These are phyloP conservation scores for Cyprinella venusta DNA, from an alignment of 2,797 vertebrate species.

Conservation along the genomic window DNA sequence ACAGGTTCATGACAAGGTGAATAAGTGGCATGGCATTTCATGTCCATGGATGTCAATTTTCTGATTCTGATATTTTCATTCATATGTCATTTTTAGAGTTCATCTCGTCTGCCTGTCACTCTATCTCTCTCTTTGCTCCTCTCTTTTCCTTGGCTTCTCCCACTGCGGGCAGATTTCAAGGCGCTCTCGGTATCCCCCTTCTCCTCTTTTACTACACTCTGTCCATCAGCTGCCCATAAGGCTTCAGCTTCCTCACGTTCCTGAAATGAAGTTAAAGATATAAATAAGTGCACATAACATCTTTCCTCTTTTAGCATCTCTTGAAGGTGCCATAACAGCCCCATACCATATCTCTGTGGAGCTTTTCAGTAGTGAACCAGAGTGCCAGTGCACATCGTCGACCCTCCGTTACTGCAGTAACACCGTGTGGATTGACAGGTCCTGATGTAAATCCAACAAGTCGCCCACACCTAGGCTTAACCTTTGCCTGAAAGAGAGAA, in stretches of 20 bases:
- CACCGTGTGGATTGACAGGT: slow-evolving; percentile 91
- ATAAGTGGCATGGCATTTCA: neutral
- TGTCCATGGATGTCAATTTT: slow-evolving; percentile 13
- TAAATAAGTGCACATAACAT: neutral
- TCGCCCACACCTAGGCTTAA: slow-evolving; percentile 89
- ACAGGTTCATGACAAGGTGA: slow-evolving; percentile 12
- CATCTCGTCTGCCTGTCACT: slow-evolving; percentile 74
- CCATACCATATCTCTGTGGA: slow-evolving; percentile 92
- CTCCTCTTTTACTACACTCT: slow-evolving; percentile 66
- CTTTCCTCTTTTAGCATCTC: neutral
- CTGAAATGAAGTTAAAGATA: slow-evolving; percentile 67
- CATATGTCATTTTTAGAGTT: slow-evolving; percentile 70
- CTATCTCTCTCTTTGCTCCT: slow-evolving; percentile 68
- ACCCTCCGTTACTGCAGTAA: slow-evolving; percentile 86
- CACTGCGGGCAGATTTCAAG: slow-evolving; percentile 62
- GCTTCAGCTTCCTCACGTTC: slow-evolving; percentile 86
- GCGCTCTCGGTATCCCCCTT: slow-evolving; percentile 57
- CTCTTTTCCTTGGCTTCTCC: slow-evolving; percentile 74
- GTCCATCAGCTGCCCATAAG: slow-evolving; percentile 71
- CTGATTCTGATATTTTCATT: slow-evolving; percentile 37
- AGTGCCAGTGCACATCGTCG: slow-evolving; percentile 88
- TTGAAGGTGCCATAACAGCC: neutral
- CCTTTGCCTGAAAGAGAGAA: slow-evolving; percentile 78
- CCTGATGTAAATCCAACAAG: slow-evolving; percentile 93
- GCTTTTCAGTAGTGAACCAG: slow-evolving; percentile 91